phyloP scores from a whole-genome alignment of 1,140 invertebrate species.

The Musca domestica region DNA sequence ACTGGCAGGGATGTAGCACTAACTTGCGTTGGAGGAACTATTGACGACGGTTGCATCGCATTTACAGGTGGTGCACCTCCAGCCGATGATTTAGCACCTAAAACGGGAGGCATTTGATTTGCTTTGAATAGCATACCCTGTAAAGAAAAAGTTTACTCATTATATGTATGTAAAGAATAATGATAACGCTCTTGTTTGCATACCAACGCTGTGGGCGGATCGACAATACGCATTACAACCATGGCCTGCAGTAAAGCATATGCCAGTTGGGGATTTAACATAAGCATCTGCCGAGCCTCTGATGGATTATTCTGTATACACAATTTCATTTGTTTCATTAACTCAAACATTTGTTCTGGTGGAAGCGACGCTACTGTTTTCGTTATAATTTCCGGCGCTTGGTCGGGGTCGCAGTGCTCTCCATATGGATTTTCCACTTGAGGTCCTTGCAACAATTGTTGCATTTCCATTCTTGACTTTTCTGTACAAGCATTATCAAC shows the following conservation, averaged over 20 bases:
- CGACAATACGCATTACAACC: conserved; percentile 98
- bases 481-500: conserved; percentile 98
- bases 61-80: conserved; percentile 25
- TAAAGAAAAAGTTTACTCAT: conserved; percentile 26
- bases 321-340: conserved; percentile 99
- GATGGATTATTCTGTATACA: conserved; percentile 85
- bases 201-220: conserved; percentile 90
- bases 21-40: conserved; percentile 4
- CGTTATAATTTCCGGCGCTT: conserved; percentile 94
- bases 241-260: conserved; percentile 96
- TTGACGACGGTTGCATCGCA: conserved; percentile 25
- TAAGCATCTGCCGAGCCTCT: conserved; percentile 91
- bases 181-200: too few relatives aligned
- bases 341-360: conserved; percentile 99
- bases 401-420: conserved; percentile 81
- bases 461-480: conserved; percentile 95
- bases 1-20: conserved; percentile 37
- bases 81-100: conserved; percentile 53
- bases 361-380: conserved; percentile 95
- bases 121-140: conserved; percentile 88
- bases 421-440: conserved; percentile 84
- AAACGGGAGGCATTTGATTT: conserved; percentile 70
- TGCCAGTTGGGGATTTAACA: conserved; percentile 96
- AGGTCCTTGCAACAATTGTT: conserved; percentile 79
- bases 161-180: too few relatives aligned